Base-by-base conservation (phyloP, 92 coral and sea anemone genomes). In the Porites divaricata region DNA sequence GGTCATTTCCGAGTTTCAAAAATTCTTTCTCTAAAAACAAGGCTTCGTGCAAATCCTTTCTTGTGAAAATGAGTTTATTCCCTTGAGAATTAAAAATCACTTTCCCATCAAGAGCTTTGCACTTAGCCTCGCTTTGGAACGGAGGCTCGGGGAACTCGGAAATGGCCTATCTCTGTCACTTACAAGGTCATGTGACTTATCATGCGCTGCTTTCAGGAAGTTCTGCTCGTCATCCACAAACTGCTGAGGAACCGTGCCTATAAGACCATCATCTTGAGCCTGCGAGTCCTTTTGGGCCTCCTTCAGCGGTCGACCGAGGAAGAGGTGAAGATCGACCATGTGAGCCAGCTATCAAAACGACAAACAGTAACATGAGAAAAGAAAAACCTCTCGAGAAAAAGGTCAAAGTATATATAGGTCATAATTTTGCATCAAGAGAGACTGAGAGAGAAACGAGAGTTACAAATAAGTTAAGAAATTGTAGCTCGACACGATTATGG, bases 221-320 rank as follows among this genome's bases (percentile, higher is more conserved):
- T 89, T 90, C 28, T 96, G 89, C 57, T 96, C 98, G 10, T 89
- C 98, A 77, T 96, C 99, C 77, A 96, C 87, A 59, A 92, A 57
- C 0, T 67, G 78, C 90, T 96, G 99, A 59, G 99, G 98, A 76
- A 96, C 95, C 73, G 89, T 66, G 63, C 99, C 99, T 16, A 92
- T 59, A 24, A 96, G 89, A 25, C 95, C 95, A 28, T 92, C 95
- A 56, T 92, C 95, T 88, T 81, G 57, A 81, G 63, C 86, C 35
- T 63, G 75, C 45, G 91, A 81, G 81, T 82, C 78, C 19, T 88
- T 87, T 25, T 35, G 74, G 1, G 95, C 96, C 24, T 79, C 79
- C 81, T 80, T 94, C 54, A 96, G 84, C 12, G 99, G 98, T 72
- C 95, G 89, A 50, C 99, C 99, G 68, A 96, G 93, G 88, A 96